These are phyloP conservation scores for Gastrophysa polygoni DNA, from an alignment of 2,888 invertebrate species.

Conservation along the genomic window DNA sequence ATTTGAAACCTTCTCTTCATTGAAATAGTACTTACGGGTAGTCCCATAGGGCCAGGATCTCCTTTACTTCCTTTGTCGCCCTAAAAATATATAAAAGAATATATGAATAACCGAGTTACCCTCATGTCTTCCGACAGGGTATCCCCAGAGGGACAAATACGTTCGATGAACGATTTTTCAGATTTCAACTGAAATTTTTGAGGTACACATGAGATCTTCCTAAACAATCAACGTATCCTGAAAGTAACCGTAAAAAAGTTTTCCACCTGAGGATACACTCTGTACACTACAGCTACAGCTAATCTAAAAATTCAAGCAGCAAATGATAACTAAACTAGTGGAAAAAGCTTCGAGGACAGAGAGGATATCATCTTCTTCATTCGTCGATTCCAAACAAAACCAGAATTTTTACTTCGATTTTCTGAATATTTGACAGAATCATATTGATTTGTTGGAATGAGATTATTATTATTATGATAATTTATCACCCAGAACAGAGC, in stretches of 20 bases:
- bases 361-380: too few relatives aligned
- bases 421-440: too few relatives aligned
- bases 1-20: background rate
- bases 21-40: conserved; percentile 78
- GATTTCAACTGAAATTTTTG: background rate
- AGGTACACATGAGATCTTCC: background rate
- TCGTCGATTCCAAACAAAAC: too few relatives aligned
- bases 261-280: conserved; percentile 17
- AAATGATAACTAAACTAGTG: background rate
- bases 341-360: background rate
- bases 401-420: too few relatives aligned
- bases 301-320: background rate
- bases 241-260: conserved; percentile 8
- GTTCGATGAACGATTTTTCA: background rate
- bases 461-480: too few relatives aligned
- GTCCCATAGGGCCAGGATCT: conserved; percentile 92
- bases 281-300: background rate
- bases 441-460: too few relatives aligned
- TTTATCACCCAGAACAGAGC: too few relatives aligned
- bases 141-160: conserved; percentile 11
- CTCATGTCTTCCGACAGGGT: conserved; percentile 1
- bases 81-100: conserved; percentile 55
- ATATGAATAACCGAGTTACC: background rate
- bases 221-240: background rate
- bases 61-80: conserved; percentile 83